Base-by-base conservation (phyloP, 2,888 invertebrate species). In the Onchidella celtica region DNA sequence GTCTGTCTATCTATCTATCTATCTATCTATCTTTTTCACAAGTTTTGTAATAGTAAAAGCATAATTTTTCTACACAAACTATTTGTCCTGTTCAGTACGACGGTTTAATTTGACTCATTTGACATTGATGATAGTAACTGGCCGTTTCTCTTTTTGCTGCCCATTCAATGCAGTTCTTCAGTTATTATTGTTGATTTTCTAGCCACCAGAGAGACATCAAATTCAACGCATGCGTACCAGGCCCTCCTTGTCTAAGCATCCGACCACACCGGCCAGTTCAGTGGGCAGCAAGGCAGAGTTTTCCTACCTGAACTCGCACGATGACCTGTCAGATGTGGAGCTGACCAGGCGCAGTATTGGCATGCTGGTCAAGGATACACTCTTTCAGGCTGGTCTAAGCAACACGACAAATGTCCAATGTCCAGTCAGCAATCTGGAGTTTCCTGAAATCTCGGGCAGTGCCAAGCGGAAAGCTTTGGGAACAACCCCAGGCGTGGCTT, bases 281-380 rank as follows among this genome's bases (percentile, higher is more conserved):
- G 63, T 36, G 6, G 61, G 72, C 17, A 79, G 59, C 66, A 38
- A 66, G 27, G 65, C n/a, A 14, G 57, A 72, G n/a, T 72, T 65
- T 40, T 17, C 27, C 24, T 66, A 73, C n/a, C 57, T 79, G 27
- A 79, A 73, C 66, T 63, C 59, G 0, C 61, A 72, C n/a, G 79
- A 79, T 47, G 72, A 79, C 34, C 65, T 79, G 47, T 40, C 66
- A 2, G 72, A 73, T 3, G 73, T 65, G 36, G 79, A 79, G 72
- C 47, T 73, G 55, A 47, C 63, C 38, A 27, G 79, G 4, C 69
- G 79, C 11, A 68, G 69, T 29, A 66, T 79, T 17, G 40, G 73
- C 55, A 36, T 55, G 24, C 36, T 72, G 38, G 63, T 79, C 63
- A 24, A 36, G 4, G 79, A 79, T 55, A 79, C 65, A 27, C 66